Base-by-base conservation (phyloP, 2,888 invertebrate genomes). In the Drosophila greeni region DNA sequence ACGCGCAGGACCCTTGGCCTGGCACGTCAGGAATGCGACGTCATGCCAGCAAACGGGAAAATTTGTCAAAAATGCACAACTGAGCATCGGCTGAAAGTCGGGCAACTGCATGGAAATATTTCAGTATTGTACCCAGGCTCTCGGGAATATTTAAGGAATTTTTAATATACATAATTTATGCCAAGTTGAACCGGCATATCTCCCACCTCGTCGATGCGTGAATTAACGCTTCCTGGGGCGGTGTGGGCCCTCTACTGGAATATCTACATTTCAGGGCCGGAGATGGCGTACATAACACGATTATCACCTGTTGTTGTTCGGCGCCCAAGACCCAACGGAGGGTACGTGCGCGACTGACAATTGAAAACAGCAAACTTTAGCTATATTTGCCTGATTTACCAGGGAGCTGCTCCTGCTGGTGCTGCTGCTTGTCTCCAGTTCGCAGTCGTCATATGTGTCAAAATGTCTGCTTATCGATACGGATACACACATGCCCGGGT, bases 131-230 rank as follows among this genome's bases (percentile, higher is more conserved):
- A 26, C 56, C 54, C 66, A 16, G 51, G 51, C 47, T 36, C 51
- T 33, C 60, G 40, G 42, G 36, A 69, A 74, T 72, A 85, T 85
- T 84, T 75, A 29, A 73, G 82, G 85, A 85, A 82, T 82, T 82
- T 82, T 82, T 85, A 85, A 82, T 82, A 82, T 82, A 79, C 76
- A 76, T 69, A 84, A 84, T 84, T 80, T 80, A 82, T 74, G 61
- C 80, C 61, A n/a, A 31, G 34, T 24, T 40, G 37, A 24, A 16
- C 48, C 48, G 31, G 23, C 29, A 18, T 11, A 40, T n/a, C 42
- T 24, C 33, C 23, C 31, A 9, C 34, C 47, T 29, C 36, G n/a
- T 14, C 56, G 56, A 31, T n/a, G 57, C 57, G 39, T 33, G 56
- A 39, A 56, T 56, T 56, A 56, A 29, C 55, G 56, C 56, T 11